These are phyloP conservation scores for Metopolophium dirhodum DNA, from an alignment of 1,140 invertebrate genomes.

Conservation along the genomic window DNA sequence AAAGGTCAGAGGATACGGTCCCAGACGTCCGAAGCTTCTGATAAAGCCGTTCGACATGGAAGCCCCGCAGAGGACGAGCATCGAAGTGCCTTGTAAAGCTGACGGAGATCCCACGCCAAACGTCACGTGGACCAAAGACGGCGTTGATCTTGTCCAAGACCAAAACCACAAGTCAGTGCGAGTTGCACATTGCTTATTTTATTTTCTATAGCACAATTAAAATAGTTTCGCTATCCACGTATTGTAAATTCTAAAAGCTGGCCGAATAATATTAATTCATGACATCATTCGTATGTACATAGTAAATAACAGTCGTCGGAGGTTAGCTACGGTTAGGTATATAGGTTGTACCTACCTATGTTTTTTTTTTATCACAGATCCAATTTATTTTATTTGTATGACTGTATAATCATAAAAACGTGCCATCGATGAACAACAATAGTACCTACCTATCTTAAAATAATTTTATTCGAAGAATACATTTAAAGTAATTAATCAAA, in stretches of 20 bases:
- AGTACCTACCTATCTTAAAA: too few species aligned
- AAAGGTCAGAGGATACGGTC: slow-evolving; percentile 66
- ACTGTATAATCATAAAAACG: too few species aligned
- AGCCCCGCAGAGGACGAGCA: slow-evolving; percentile 72
- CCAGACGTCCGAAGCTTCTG: slow-evolving; percentile 69
- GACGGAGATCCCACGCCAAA: slow-evolving; percentile 78
- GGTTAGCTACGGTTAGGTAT: too few species aligned
- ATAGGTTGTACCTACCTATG: too few species aligned
- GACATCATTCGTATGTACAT: too few species aligned
- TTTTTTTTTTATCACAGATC: too few species aligned
- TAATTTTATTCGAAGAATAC: too few species aligned
- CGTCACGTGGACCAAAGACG: slow-evolving; percentile 84
- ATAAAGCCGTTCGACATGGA: slow-evolving; percentile 78
- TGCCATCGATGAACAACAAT: too few species aligned
- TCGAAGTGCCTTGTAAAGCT: slow-evolving; percentile 81
- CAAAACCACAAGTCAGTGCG: slow-evolving; percentile 53
- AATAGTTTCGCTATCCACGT: background rate
- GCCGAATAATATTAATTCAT: too few species aligned
- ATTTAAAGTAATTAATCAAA: too few species aligned
- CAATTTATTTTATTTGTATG: too few species aligned
- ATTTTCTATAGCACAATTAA: background rate
- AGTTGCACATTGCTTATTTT: background rate
- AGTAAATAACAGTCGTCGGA: too few species aligned
- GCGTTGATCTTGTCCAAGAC: slow-evolving; percentile 66
- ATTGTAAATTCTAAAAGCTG: background rate